These are phyloP conservation scores for Charadrius vociferus DNA, from an alignment of 2,113 vertebrate genomes.

Conservation along the genomic window DNA sequence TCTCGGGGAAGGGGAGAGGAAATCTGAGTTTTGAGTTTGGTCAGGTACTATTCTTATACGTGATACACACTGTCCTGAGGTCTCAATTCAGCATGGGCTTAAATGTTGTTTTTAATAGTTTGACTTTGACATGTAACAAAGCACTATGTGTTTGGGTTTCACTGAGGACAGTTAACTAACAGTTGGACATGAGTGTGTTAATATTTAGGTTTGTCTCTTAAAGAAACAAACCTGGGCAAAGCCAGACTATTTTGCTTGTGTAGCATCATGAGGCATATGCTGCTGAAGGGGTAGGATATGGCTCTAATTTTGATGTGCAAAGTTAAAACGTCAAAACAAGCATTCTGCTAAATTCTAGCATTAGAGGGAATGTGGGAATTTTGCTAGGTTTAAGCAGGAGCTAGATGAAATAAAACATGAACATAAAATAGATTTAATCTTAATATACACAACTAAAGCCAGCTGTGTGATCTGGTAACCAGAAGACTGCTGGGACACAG, in stretches of 20 bases:
- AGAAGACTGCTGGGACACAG: neutral
- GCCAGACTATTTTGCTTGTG: neutral
- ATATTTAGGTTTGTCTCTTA: neutral
- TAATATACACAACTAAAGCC: too few relatives aligned
- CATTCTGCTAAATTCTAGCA: too few relatives aligned
- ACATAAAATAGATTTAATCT: neutral
- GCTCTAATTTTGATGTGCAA: neutral
- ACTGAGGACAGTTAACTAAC: neutral
- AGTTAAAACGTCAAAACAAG: neutral
- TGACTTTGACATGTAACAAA: neutral
- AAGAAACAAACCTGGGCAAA: neutral
- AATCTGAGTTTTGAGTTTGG: neutral
- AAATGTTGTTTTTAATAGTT: neutral
- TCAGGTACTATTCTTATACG: accelerated
- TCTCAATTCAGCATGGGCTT: too few relatives aligned
- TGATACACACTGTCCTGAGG: neutral
- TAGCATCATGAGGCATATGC: too few relatives aligned
- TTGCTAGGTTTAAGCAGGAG: neutral
- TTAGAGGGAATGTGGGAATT: neutral
- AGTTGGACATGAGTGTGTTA: neutral
- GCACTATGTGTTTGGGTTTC: neutral
- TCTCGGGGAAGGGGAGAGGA: too few relatives aligned
- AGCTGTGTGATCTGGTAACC: too few relatives aligned
- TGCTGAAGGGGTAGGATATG: neutral
- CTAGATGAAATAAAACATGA: neutral